A percentile compares a stretch with the other conserved stretches of the same genome.
phyloP scores from a whole-genome alignment of 2,113 vertebrate species.

The Miniopterus natalensis region DNA sequence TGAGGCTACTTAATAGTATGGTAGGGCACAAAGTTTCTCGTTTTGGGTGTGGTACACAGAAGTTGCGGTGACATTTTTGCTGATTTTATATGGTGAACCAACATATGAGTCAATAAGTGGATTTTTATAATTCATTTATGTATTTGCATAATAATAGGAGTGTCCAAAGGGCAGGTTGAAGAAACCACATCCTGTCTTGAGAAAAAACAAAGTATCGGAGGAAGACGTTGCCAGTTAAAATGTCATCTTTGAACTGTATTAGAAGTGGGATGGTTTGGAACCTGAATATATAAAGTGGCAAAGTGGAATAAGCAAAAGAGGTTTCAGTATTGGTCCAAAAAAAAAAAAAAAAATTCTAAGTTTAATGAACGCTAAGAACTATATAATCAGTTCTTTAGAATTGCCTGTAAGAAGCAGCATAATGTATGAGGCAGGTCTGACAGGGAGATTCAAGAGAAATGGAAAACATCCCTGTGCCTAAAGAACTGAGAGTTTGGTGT shows the following conservation, averaged over 20 bases:
- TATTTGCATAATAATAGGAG: conserved; percentile 50
- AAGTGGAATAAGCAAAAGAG: background rate
- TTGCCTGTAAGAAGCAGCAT: background rate
- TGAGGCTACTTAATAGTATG: conserved; percentile 73
- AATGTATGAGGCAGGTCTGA: background rate
- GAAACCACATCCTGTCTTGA: conserved; percentile 57
- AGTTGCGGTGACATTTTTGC: conserved; percentile 73
- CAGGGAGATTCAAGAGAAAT: background rate
- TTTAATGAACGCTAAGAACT: background rate
- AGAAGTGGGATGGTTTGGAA: background rate
- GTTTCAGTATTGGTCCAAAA: background rate
- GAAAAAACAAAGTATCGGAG: conserved; percentile 21
- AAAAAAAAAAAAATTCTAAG: background rate
- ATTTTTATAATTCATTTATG: conserved; percentile 71
- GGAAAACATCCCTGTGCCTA: background rate
- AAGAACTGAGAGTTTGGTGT: background rate
- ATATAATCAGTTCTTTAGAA: background rate
- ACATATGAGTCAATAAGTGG: conserved; percentile 79
- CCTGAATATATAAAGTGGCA: background rate
- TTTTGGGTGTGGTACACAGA: conserved; percentile 79
- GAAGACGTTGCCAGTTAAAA: background rate
- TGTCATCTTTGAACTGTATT: conserved; percentile 24
- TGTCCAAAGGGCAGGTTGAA: conserved; percentile 53
- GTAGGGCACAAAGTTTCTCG: conserved; percentile 39
- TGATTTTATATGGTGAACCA: conserved; percentile 73